Conservation (phyloP, 1,140 invertebrate genomes). For the Prorops nasuta region DNA sequence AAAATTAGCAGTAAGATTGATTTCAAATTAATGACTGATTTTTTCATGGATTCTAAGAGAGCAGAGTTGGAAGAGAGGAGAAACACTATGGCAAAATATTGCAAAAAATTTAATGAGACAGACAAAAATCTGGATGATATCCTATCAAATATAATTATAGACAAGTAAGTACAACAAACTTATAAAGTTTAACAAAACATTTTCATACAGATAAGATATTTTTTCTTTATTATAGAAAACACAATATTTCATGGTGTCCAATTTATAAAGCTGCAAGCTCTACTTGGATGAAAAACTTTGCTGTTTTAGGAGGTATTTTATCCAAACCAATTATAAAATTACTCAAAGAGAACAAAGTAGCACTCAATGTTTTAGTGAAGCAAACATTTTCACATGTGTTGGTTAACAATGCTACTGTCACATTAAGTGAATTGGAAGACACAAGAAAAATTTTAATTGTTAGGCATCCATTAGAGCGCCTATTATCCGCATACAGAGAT, state of each 20-base stretch:
- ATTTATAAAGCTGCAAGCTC: slow-evolving; percentile 61
- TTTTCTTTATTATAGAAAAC: slow-evolving; percentile 32
- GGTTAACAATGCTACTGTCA: neutral
- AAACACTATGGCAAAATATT: slow-evolving; percentile 12
- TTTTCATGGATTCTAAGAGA: slow-evolving; percentile 14
- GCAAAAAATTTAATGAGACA: slow-evolving; percentile 6
- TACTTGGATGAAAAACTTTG: slow-evolving; percentile 59
- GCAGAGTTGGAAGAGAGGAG: slow-evolving; percentile 17
- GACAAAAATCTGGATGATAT: slow-evolving; percentile 12
- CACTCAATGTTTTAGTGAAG: no score
- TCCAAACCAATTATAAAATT: slow-evolving; percentile 28
- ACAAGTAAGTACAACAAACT: slow-evolving; percentile 30
- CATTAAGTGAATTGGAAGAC: slow-evolving; percentile 28
- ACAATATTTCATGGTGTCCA: slow-evolving; percentile 59
- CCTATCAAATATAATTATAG: slow-evolving; percentile 36
- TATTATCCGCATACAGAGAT: slow-evolving; percentile 66
- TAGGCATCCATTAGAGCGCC: slow-evolving; percentile 65
- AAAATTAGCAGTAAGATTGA: no score
- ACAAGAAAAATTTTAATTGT: slow-evolving; percentile 53
- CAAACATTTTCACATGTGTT: neutral
- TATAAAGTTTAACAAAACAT: slow-evolving; percentile 1
- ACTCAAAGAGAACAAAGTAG: no score
- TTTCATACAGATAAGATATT: neutral
- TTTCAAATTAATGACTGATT: no score
- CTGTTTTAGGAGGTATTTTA: slow-evolving; percentile 55